Evolutionary conservation across 2,113 vertebrate genomes (phyloP).

Genomic region (Bombycilla garrulus): DNA sequence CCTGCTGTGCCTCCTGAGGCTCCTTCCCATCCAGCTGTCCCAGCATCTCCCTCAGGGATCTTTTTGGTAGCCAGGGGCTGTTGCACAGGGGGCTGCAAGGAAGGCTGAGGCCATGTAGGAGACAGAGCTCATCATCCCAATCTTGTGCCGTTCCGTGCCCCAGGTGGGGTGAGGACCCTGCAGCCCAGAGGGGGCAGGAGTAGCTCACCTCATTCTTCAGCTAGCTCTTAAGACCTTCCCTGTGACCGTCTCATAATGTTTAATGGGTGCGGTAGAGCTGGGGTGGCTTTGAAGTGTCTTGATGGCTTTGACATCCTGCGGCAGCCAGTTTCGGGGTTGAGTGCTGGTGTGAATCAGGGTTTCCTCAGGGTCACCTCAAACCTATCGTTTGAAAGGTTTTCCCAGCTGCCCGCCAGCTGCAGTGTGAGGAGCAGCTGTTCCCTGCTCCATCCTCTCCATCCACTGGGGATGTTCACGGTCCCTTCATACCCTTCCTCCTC

Average conservation of each 20-base stretch:
- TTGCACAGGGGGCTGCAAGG: background rate
- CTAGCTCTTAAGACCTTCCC: background rate
- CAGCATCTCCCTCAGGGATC: background rate
- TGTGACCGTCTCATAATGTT: background rate
- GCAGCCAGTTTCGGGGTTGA: background rate
- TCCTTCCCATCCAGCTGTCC: background rate
- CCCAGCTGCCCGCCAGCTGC: background rate
- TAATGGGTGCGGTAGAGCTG: background rate
- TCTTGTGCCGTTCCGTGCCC: accelerated
- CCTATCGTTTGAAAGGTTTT: background rate
- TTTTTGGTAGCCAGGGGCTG: background rate
- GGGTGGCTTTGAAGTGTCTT: background rate
- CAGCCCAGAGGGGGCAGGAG: background rate
- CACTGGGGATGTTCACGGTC: background rate
- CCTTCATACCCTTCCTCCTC: background rate
- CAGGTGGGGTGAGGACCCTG: background rate
- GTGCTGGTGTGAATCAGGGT: background rate
- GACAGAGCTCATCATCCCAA: background rate
- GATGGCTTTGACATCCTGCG: background rate
- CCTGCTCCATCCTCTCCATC: background rate
- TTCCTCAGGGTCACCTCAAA: background rate
- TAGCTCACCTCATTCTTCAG: background rate
- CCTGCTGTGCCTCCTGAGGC: background rate
- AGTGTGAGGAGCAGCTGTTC: background rate
- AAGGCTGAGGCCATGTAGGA: background rate